phyloP scores from a whole-genome alignment of 2,113 vertebrate species.

The Sarotherodon lohbergeri region DNA sequence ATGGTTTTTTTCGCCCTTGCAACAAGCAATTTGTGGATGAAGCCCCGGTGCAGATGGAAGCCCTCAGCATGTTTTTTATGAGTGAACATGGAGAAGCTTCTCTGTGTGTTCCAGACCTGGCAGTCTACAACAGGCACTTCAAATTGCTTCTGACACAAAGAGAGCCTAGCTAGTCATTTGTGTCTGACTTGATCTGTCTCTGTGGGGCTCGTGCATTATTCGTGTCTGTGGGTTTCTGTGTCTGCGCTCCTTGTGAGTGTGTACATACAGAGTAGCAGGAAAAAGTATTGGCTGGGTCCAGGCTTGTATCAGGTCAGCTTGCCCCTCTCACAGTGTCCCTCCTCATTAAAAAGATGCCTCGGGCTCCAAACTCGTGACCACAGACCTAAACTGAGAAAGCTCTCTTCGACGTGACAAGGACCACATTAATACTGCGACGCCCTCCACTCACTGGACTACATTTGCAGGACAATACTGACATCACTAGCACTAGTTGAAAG shows the following conservation, averaged over 20 bases:
- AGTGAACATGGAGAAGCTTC: background rate
- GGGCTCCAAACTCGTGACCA: constrained; percentile 17
- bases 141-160: constrained; percentile 38
- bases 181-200: constrained; percentile 26
- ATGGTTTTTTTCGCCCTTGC: background rate
- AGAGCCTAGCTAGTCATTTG: constrained; percentile 24
- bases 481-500: background rate
- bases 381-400: constrained; percentile 4
- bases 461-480: background rate
- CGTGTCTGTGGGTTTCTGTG: background rate
- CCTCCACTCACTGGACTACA: background rate
- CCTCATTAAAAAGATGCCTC: constrained; percentile 56
- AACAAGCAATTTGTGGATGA: background rate
- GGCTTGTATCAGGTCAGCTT: constrained; percentile 3
- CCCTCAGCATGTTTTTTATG: background rate
- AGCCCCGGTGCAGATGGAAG: background rate
- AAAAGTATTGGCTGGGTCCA: background rate
- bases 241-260: background rate
- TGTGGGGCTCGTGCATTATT: background rate
- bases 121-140: background rate
- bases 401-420: constrained; percentile 2
- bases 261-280: background rate
- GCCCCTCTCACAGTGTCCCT: background rate
- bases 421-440: background rate
- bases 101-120: background rate